Base-by-base conservation (phyloP, 2,888 invertebrate species). In the Lysandra coridon region DNA sequence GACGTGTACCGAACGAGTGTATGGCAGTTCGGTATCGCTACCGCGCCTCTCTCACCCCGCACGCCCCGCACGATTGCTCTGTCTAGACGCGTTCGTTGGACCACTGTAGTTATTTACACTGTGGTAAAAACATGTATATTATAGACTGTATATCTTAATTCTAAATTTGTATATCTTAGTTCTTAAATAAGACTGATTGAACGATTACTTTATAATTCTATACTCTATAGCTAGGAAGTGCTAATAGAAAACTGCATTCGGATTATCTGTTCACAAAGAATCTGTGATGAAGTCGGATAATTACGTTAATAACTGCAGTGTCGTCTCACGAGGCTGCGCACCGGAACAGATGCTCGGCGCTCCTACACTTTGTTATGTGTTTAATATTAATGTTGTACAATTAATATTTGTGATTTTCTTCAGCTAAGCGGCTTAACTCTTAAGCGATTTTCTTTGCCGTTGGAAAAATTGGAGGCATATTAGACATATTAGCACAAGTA, bases 341-440 rank as follows among this genome's bases (percentile, higher is more conserved):
- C 33, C 33, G 69, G 69, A 69, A 69, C 33, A 17, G 14, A 33
- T 69, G 14, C 69, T 4, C 0, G 14, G 33, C 69, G 12, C 37
- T 33, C 33, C 1, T 69, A 69, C 69, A 37, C 69, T 14, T 69
- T 69, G 69, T 69, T 69, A 69, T 69, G 69, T 69, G 33, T 69
- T 69, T 69, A 69, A 69, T 69, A 69, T 69, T 69, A 14, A 69
- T 69, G 69, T 33, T 33, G 17, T 37, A 37, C 69, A 69, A 69
- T 69, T 69, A 69, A 33, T 69, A 33, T 69, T 4, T 69, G 33
- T 69, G 69, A 69, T 69, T 69, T 69, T 10, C 33, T 69, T 37
- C 33, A 12, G 64, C 30, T 10, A 30, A 30, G 10, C 12, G 49
- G 49, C 49, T 49, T 49, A 12, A 49, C 2, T 49, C 2, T 49